Base-by-base conservation (phyloP, 2,888 invertebrate genomes). In the Lampropteryx suffumata region DNA sequence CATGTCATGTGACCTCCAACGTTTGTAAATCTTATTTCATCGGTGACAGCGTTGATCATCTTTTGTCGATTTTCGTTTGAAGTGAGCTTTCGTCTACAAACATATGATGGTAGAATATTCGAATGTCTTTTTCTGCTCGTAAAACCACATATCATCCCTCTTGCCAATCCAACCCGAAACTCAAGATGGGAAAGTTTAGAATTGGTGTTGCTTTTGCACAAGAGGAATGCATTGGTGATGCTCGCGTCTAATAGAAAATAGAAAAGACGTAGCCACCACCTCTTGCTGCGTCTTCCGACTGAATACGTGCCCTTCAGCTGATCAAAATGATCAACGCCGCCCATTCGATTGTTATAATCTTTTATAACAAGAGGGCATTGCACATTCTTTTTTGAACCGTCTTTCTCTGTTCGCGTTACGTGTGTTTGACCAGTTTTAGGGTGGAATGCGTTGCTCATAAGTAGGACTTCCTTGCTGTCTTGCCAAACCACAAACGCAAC, bases 361-460 rank as follows among this genome's bases (percentile, higher is more conserved):
- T 34, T n/a, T 27, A 57, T 28, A 7, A 12, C 45, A 11, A 45
- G 17, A 21, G 58, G 55, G 27, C 56, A 55, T 26, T 32, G 14
- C n/a, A 59, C 9, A 6, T 34, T 37, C 12, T 50, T 9, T 30
- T 52, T 59, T 7, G 13, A 35, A 11, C 59, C 55, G 52, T 57
- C 59, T 35, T 59, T 59, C 41, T 57, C 52, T 17, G 55, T 60
- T 13, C 55, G 51, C 28, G 43, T 50, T 17, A 17, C 17, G 36
- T 45, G 49, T 42, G 57, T 59, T 49, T 55, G 43, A 36, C 32
- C 51, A 30, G 30, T 35, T 52, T 62, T 65, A 10, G 66, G 64
- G 27, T 67, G 61, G 11, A 67, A 65, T 10, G 60, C 64, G 34
- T 49, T 69, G 30, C 42, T 59, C 47, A 66, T 11, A 7, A 68